Evolutionary conservation across 2,888 invertebrate species (phyloP), one percentile per base, ranked within the genome.

Genomic region (Lasius fuliginosus): DNA sequence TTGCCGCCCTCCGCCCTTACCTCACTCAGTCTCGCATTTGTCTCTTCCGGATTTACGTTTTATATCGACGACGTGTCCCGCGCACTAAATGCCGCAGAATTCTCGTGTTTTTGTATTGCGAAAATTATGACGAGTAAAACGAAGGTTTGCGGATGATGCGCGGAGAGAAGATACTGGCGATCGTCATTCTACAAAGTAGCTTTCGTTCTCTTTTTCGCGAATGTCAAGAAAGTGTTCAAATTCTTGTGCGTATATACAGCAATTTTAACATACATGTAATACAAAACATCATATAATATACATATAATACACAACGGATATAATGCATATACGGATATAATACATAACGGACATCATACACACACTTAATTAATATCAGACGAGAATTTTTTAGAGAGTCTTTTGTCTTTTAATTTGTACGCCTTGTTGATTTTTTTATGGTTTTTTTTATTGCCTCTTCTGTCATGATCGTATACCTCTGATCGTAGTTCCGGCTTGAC

Each of bases 21-120:
- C 27, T 42, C 74, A 6, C 23, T 58, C 40, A 6, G 9, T 23
- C 23, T 49, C 56, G 60, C 82, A 23, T 49, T 65, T 23, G 23
- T 12, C 33, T 73, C 40, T 49, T 73, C 74, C 83, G 82, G 77
- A 86, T 85, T 87, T 79, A 86, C 89, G 85, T 84, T 83, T 81
- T 83, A 68, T 68, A 53, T 85, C 64, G 86, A 85, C 56, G 83
- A 62, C 85, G 84, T 83, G 76, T 69, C 58, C 53, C 53, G 56
- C 73, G 49, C 6, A 6, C 30, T 46, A 86, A 75, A 87, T 87
- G 87, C 87, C 87, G 89, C 86, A 74, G 36, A 36, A 49, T 33
- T 36, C 64, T 49, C 67, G 56, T 6, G 79, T 79, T 62, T 79
- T 79, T 77, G 30, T 27, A 11, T 6, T 23, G 53, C 23, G 58